phyloP scores from a whole-genome alignment of 1,140 invertebrate genomes.

The Neodiprion pinetum region DNA sequence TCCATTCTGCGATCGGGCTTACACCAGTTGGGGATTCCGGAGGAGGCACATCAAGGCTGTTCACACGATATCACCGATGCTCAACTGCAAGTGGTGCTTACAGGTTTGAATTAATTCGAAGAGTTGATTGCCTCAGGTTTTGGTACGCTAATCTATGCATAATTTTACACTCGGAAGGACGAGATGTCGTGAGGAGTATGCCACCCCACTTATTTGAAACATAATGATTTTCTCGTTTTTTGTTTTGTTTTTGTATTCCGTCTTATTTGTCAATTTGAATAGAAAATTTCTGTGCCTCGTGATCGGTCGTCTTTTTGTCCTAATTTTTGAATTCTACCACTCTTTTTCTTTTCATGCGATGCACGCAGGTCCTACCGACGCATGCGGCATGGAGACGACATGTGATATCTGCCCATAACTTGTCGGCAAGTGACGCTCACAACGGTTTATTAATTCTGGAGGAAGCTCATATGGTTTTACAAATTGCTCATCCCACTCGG shows the following conservation, averaged over 20 bases:
- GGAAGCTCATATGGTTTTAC: constrained; percentile 69
- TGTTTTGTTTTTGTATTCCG: not conserved
- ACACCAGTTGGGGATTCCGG: constrained; percentile 71
- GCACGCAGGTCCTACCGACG: constrained; percentile 57
- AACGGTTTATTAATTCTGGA: constrained; percentile 69
- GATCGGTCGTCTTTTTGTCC: not conserved
- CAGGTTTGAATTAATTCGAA: constrained; percentile 34
- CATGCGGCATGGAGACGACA: constrained; percentile 68
- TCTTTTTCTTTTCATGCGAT: not conserved
- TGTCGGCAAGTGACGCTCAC: constrained; percentile 65
- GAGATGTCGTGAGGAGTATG: too few relatives aligned
- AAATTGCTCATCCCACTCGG: constrained; percentile 58
- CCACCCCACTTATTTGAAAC: too few relatives aligned
- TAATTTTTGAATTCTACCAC: not conserved
- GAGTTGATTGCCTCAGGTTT: not conserved
- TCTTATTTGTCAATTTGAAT: too few relatives aligned
- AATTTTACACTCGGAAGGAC: too few relatives aligned
- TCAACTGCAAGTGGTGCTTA: constrained; percentile 68
- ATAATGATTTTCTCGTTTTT: not conserved
- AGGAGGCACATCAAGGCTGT: constrained; percentile 70
- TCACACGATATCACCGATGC: constrained; percentile 62
- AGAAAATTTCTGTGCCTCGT: not conserved
- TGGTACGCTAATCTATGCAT: too few relatives aligned
- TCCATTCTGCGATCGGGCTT: constrained; percentile 70
- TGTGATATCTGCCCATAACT: constrained; percentile 64